Base-by-base conservation (phyloP, 2,888 invertebrate genomes). In the Athalia rosae region DNA sequence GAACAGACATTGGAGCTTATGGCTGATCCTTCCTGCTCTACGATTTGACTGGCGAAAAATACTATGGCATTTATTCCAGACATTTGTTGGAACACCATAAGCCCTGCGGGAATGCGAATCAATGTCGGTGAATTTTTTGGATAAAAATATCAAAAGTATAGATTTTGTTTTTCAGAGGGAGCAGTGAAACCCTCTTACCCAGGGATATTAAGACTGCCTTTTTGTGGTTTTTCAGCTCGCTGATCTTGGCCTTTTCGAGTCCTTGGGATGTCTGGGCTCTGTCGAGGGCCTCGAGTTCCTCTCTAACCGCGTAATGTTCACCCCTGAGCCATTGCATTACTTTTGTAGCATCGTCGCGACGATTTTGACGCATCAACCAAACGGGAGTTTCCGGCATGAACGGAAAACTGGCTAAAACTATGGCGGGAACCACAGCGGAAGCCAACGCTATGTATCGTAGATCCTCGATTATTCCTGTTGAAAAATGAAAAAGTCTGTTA, bases 351-450 rank as follows among this genome's bases (percentile, higher is more conserved):
- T 93, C 93, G 50, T 90, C 87, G 58, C 87, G 88, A 82, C 92
- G 91, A 4, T 92, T 92, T 83, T 92, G 92, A 7, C 92, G 91
- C 85, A 92, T 89, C 50, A 94, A 88, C 86, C 93, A 93, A 4
- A 93, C 91, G 0, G 95, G 95, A 0, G 95, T 94, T 87, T 96
- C 95, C 0, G 95, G 95, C 78, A 95, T 91, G 79, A 93, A 92
- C n/a, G 92, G 91, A 85, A 93, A 92, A 0, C 88, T 80, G n/a
- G 91, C 61, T 13, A 91, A 83, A 64, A 91, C 90, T 5, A 91
- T 66, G 8, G 90, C 82, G 0, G 92, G 90, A 4, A 91, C 84
- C 0, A 89, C 77, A 4, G 90, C 86, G 50, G 90, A 91, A 13
- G 91, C 82, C 28, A 91, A 80, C 2, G 92, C 91, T 66, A 93